Conservation (phyloP, 2,113 vertebrate genomes). For the Pithys albifrons region DNA sequence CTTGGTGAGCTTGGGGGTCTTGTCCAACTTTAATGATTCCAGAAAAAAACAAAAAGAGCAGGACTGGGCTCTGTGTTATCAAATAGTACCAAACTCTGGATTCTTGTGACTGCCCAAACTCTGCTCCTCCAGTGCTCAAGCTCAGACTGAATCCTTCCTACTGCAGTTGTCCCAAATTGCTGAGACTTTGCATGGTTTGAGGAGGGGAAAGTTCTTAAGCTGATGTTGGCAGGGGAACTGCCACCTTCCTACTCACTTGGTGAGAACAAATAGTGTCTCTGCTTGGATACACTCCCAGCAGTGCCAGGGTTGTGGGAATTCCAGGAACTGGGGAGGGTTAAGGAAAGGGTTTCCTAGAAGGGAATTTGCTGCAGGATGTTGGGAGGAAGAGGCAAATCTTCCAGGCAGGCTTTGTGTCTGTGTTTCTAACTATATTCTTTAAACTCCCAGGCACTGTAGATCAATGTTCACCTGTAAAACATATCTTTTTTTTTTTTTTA, state of each 20-base stretch:
- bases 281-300: background rate
- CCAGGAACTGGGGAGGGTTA: background rate
- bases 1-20: background rate
- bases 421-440: background rate
- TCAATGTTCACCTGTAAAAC: background rate
- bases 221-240: slow-evolving; percentile 21
- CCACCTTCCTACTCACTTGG: background rate
- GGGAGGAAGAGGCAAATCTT: background rate
- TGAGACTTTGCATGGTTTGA: background rate
- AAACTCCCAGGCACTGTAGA: background rate
- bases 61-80: background rate
- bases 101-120: rapidly evolving
- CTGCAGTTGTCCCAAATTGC: background rate
- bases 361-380: background rate
- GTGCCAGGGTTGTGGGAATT: background rate
- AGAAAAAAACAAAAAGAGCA: background rate
- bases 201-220: background rate
- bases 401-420: background rate
- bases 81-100: background rate
- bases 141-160: background rate
- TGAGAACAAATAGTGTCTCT: background rate
- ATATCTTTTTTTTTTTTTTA: background rate
- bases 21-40: background rate
- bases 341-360: background rate
- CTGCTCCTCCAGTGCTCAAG: background rate